Base-by-base conservation (phyloP, 2,888 invertebrate species). In the Drosophila pullipes region DNA sequence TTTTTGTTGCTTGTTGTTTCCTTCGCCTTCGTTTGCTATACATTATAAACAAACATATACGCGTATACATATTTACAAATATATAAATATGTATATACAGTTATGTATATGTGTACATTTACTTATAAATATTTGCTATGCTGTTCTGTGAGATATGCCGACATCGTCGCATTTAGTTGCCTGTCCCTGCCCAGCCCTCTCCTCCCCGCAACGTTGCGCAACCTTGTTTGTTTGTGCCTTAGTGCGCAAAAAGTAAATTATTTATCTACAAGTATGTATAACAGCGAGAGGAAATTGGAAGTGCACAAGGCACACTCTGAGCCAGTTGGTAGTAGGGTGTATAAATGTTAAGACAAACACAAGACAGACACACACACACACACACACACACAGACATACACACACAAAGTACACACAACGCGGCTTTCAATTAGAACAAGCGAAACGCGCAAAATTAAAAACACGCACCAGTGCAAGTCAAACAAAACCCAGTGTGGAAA, bases 391-490 rank as follows among this genome's bases (percentile, higher is more conserved):
- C 47, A 62, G 25, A n/a, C 25, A 49, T 25, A 49, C 30, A 47
- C 76, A 67, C 69, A 70, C 58, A 70, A 57, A 58, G 75, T 75
- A 89, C 82, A 89, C 84, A 85, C 80, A 85, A 78, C 88, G 90
- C 90, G 90, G 88, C 88, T 85, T 85, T 85, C 85, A 86, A 86
- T 86, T 86, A 86, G 85, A 90, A 68, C 77, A 87, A 86, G 91
- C 91, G 89, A 91, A 91, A 89, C 92, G 92, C 86, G 90, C 82
- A 91, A 91, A 91, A 82, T 78, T 73, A 90, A 81, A 79, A 89
- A 90, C 81, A 83, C 89, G 85, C 89, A 81, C 72, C 78, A 88
- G 80, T 82, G 84, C 85, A 89, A 89, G 78, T 74, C 85, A 85
- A 89, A 89, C 90, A 85, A 66, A 58, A 33, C 54, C 80, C 59